Conservation (phyloP, 2,113 vertebrate genomes). For the Hemiprocne comata region DNA sequence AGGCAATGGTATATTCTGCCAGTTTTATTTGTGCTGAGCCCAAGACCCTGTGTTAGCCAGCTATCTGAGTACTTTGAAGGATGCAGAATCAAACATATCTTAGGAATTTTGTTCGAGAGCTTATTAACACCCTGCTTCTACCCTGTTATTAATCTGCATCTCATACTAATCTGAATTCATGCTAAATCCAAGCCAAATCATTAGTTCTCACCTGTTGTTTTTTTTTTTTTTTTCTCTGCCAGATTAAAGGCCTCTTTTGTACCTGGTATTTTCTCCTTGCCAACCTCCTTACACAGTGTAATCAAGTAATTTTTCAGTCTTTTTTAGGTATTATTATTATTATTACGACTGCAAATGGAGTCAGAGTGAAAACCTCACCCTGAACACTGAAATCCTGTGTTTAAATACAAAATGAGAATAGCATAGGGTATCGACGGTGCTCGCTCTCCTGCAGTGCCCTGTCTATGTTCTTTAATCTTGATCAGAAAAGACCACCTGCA, state of each 20-base stretch:
- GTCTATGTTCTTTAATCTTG: conserved; percentile 64
- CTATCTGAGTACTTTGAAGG: not conserved
- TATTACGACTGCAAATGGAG: conserved; percentile 10
- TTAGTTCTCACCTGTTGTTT: conserved; percentile 12
- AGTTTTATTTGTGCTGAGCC: not conserved
- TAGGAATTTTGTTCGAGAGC: not conserved
- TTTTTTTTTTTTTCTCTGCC: not conserved
- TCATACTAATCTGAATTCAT: conserved; percentile 11
- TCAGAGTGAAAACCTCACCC: conserved; percentile 25
- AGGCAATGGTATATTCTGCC: not conserved
- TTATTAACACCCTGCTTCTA: conserved; percentile 1
- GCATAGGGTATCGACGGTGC: conserved; percentile 17
- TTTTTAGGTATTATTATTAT: conserved; percentile 31
- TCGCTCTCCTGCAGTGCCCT: conserved; percentile 50
- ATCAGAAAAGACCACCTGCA: conserved; percentile 64
- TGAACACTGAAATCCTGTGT: conserved; percentile 40
- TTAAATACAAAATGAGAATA: conserved; percentile 41
- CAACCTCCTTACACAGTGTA: conserved; percentile 10
- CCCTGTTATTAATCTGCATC: not conserved
- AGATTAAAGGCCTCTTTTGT: conserved; percentile 46
- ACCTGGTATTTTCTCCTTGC: conserved; percentile 44
- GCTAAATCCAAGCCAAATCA: conserved; percentile 12
- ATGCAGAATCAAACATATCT: not conserved
- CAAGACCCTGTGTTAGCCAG: not conserved
- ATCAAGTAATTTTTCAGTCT: conserved; percentile 53